Evolutionary conservation across 1,140 invertebrate species (phyloP).

Genomic region (Stegodyphus mimosarum): DNA sequence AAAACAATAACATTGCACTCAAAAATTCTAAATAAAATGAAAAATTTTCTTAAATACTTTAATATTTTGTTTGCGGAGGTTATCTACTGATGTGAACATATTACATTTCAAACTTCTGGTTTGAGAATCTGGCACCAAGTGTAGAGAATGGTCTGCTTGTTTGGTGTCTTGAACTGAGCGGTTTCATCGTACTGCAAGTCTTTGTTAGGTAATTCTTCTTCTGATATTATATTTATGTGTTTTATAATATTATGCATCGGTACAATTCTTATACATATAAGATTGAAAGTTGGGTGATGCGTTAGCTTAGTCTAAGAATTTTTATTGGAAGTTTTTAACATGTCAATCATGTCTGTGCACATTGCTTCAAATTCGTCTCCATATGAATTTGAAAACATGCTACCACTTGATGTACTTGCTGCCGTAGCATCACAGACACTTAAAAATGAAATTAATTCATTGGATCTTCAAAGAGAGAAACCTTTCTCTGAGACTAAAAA

Average conservation of each 20-base stretch:
- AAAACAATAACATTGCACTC: too few species aligned
- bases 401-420: constrained; percentile 7
- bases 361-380: neutral
- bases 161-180: neutral
- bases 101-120: too few species aligned
- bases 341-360: neutral
- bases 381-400: neutral
- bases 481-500: neutral
- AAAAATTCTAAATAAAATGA: too few species aligned
- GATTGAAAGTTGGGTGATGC: neutral
- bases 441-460: neutral
- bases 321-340: neutral
- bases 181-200: neutral
- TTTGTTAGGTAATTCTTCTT: constrained; percentile 1
- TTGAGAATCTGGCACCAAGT: neutral
- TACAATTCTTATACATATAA: neutral
- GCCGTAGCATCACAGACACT: constrained; percentile 8
- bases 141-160: constrained; percentile 1
- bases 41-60: too few species aligned
- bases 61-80: too few species aligned
- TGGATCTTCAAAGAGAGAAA: neutral
- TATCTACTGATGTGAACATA: too few species aligned
- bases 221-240: neutral
- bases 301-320: neutral
- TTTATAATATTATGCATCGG: neutral